Evolutionary conservation across 2,113 vertebrate species (phyloP).

Genomic region (Pelodiscus sinensis): DNA sequence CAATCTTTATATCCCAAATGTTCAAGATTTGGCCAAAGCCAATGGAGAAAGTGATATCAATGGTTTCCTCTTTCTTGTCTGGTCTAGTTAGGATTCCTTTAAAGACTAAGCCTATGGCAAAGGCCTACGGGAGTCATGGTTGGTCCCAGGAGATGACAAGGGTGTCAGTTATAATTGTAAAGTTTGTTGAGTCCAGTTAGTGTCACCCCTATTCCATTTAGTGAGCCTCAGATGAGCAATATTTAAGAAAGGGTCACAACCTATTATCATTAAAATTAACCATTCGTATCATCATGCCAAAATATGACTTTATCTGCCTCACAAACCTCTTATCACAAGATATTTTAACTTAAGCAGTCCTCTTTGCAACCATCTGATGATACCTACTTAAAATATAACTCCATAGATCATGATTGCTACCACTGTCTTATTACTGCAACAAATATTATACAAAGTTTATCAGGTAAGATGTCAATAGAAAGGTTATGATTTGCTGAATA

Average conservation of each 20-base stretch:
- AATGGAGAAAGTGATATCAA: fast-evolving
- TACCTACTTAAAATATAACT: too few species aligned
- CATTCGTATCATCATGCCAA: too few species aligned
- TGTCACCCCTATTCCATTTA: background rate
- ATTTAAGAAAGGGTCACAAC: background rate
- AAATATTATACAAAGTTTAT: too few species aligned
- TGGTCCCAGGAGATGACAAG: background rate
- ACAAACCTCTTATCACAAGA: background rate
- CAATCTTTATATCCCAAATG: fast-evolving
- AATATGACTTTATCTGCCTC: too few species aligned
- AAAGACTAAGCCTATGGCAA: background rate
- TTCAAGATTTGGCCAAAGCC: background rate
- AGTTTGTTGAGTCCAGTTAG: background rate
- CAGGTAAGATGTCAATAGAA: too few species aligned
- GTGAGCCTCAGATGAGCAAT: background rate
- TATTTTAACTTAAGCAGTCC: background rate
- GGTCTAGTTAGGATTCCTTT: background rate
- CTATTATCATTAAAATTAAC: background rate
- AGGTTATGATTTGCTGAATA: too few species aligned
- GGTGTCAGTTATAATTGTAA: background rate
- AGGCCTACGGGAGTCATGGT: background rate
- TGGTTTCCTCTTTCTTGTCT: background rate
- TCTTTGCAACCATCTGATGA: background rate
- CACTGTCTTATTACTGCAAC: too few species aligned
- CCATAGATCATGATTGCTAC: too few species aligned